Evolutionary conservation across 2,113 vertebrate genomes (phyloP), one percentile per base, ranked within the genome.

Genomic region (Herpailurus yagouaroundi): DNA sequence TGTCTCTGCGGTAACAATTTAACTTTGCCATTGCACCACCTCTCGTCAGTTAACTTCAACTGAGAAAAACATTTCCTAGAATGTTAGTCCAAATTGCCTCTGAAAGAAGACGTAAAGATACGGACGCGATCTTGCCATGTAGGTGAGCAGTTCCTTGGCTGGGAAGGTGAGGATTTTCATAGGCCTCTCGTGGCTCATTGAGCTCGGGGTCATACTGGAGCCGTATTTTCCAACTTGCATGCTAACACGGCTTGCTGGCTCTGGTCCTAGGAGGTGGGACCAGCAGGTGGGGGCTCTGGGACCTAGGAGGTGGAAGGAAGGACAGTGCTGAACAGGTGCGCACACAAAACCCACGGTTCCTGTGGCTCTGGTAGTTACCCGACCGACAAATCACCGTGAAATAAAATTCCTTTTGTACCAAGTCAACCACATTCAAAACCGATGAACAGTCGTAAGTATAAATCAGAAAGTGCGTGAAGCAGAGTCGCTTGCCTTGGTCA

Each of bases 401-500:
- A 45, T 68, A 13, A 60, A 76, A 74, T 29, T 85, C 21, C 36
- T 84, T 31, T 63, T 36, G 60, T 55, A n/a, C 52, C 38, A 85
- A 92, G 71, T 45, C n/a, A 45, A 0, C 48, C 57, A 19, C 21
- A 4, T 33, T 81, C n/a, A 86, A 48, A 92, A 86, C 16, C 68
- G 77, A 52, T 29, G 29, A 82, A 29, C 5, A 50, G 1, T 83
- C 8, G 7, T 36, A 81, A 52, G 5, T 25, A 16, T 27, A 36
- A 48, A 10, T 33, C 33, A 38, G 41, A 52, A 81, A 55, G 50
- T 52, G 1, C 15, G 5, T 12, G n/a, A n/a, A 84, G 64, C 79
- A 66, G 41, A 92, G 5, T 48, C 89, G 12, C 77, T 71, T 87
- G 48, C 36, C 92, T 89, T 95, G 52, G 38, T 83, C 11, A n/a